Evolutionary conservation across 2,888 invertebrate species (phyloP), one percentile per base, ranked within the genome.

Genomic region (Leptinotarsa haldemani): DNA sequence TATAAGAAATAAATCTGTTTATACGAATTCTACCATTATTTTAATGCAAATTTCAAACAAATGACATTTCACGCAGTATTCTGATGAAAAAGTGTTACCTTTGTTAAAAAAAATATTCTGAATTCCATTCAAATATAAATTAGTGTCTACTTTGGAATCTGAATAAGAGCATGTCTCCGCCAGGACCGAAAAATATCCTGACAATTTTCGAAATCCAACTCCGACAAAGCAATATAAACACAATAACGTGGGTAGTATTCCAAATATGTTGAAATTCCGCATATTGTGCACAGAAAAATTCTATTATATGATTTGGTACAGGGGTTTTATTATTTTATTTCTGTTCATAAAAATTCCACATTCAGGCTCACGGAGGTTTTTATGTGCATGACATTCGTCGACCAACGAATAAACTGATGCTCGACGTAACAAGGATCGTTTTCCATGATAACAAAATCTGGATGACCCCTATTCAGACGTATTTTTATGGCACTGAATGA

Each of bases 271-370:
- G 78, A 78, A 40, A 80, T 78, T 78, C 78, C 74, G 77, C 79
- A 78, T 80, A 80, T 79, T 78, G 79, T 76, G 74, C 80, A 78
- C 77, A 75, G 79, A 82, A 81, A 80, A 83, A 82, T 82, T 82
- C 82, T 80, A 81, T 83, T 79, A 79, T 81, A 79, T 75, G 80
- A 81, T 82, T 81, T 82, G 79, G 80, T 79, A 80, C 79, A 70
- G 80, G 78, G 81, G 80, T 82, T 82, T 82, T 79, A 79, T 80
- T 58, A 82, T 82, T 82, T 82, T 79, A 79, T 80, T 65, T 78
- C 79, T 74, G 77, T 82, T 81, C 80, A 83, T 83, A 83, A 83
- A 82, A 83, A 83, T 82, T 82, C 82, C 81, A 77, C 77, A 80
- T 80, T 80, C 79, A 74, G 40, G 81, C 81, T 78, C 64, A 76